Evolutionary conservation across 2,888 invertebrate species (phyloP), one percentile per base, ranked within the genome.

Genomic region (Papilio protenor): DNA sequence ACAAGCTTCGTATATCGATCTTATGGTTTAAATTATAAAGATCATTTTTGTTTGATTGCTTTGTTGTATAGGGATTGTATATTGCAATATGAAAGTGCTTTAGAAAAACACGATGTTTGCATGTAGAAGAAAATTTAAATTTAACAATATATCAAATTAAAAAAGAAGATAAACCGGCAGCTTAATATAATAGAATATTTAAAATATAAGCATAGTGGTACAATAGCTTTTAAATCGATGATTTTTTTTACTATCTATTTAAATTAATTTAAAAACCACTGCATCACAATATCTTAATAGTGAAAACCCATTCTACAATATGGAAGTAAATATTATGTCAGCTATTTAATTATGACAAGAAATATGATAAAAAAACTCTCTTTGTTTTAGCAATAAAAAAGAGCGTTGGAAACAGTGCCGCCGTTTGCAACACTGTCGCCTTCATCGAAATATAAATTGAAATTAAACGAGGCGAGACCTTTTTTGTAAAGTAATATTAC

Each of bases 371-470:
- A 47, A 23, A 71, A 40, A n/a, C 11, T 11, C 71, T 59, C 59
- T 57, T 33, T 59, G 77, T 74, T 77, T 33, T 23, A 71, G 40
- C 61, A 74, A 77, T 75, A 70, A 77, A 59, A 52, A n/a, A 57
- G 59, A 59, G 27, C 59, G 70, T 61, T 71, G 55, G 14, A 55
- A 75, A 72, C 21, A 49, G 64, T 59, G 61, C 11, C 33, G 71
- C 71, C 78, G 69, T 74, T 77, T 57, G 33, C 71, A 72, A 55
- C 78, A 78, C 78, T 55, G 75, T 74, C 77, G 78, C 75, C 71
- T 72, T 45, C 78, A 66, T 75, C 71, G 75, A 71, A 78, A 75
- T 75, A 75, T 78, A 71, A 70, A 78, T 78, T 78, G 75, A 75
- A 75, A 72, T 75, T 75, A 78, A 78, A 75, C 75, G 75, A 75